phyloP scores from a whole-genome alignment of 2,888 invertebrate genomes.

The Pristionchus exspectatus region DNA sequence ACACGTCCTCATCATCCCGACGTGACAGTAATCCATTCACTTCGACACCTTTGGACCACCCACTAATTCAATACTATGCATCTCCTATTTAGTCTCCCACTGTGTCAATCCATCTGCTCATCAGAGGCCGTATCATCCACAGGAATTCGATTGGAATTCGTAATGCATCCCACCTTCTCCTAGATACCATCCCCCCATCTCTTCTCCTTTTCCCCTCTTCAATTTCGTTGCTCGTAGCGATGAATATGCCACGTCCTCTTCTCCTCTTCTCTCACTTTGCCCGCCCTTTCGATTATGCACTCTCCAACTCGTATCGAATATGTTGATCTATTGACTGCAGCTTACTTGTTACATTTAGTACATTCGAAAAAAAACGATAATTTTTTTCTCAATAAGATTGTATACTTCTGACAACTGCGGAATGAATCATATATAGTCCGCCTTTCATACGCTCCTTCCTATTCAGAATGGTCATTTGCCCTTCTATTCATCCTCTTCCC shows the following conservation, averaged over 20 bases:
- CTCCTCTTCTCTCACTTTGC: not conserved
- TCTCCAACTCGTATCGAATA: too few relatives aligned
- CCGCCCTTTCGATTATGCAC: not conserved
- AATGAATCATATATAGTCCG: too few relatives aligned
- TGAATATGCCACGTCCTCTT: conserved; percentile 3
- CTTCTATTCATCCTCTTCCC: not conserved
- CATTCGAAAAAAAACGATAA: too few relatives aligned
- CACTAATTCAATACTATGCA: too few relatives aligned
- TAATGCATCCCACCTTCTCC: not conserved
- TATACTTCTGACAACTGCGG: too few relatives aligned
- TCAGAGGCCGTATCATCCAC: not conserved
- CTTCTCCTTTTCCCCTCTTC: not conserved
- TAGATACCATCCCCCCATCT: not conserved
- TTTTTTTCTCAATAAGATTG: too few relatives aligned
- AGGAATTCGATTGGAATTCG: not conserved
- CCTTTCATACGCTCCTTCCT: not conserved
- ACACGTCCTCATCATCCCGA: too few relatives aligned
- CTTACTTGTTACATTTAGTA: too few relatives aligned
- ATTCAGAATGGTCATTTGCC: not conserved
- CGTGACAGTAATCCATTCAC: too few relatives aligned
- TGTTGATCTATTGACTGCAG: too few relatives aligned
- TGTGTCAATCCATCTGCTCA: not conserved
- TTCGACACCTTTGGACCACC: too few relatives aligned
- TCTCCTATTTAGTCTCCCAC: too few relatives aligned
- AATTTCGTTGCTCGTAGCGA: not conserved